Base-by-base conservation (phyloP, 2,888 invertebrate genomes). In the Philopedon plagiatum region DNA sequence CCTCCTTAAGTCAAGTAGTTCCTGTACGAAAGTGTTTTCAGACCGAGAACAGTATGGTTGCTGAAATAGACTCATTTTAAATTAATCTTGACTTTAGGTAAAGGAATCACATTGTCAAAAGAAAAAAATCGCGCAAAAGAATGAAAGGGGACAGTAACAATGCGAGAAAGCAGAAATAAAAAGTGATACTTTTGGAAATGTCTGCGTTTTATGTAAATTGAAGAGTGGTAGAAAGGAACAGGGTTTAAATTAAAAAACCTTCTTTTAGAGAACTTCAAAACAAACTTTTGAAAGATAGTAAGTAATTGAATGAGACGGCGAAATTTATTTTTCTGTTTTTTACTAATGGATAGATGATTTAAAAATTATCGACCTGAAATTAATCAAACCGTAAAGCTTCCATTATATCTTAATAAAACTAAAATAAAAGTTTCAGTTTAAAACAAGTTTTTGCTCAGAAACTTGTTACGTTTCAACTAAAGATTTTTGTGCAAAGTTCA, bases 121-220 rank as follows among this genome's bases (percentile, higher is more conserved):
- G 23, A n/a, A 46, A 46, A 46, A 46, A 46, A 3, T 46, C 46
- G 21, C 1, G 21, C 23, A 46, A 46, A 46, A n/a, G 21, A 46
- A 21, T 21, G n/a, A 46, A 21, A 23, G n/a, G 11, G 5, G 46
- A n/a, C 46, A 46, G 46, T 23, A 11, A 23, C 46, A 46, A 46
- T 46, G 46, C 9, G 19, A 46, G n/a, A n/a, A 46, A 46, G 46
- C 21, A 46, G 5, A 19, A 23, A n/a, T 23, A 23, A 46, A 23
- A 46, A 46, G 46, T 21, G 46, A 46, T 46, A 46, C 21, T 46
- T 46, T 46, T 44, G 19, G 7, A 44, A 44, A 19, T 21, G 19
- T 44, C 9, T 44, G 11, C 44, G 19, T 44, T 44, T 46, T 46
- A 46, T 46, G 46, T 21, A 46, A 23, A 46, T 46, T 46, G n/a